These are phyloP conservation scores for Carabus problematicus DNA, from an alignment of 2,888 invertebrate genomes.

Conservation along the genomic window DNA sequence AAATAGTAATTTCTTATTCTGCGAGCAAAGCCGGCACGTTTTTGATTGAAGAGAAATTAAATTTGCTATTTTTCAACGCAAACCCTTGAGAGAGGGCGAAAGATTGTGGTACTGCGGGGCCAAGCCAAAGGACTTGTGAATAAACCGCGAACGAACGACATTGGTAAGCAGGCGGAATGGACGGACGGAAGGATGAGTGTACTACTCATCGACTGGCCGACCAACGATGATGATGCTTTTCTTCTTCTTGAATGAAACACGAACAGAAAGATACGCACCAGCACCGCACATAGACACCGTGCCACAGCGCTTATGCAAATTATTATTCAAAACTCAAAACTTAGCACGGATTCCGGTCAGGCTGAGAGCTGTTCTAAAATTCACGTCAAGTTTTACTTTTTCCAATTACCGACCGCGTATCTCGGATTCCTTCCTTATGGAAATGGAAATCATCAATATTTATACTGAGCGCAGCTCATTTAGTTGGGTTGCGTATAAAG, in stretches of 20 bases:
- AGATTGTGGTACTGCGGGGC: constrained; percentile 3
- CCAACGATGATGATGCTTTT: not conserved
- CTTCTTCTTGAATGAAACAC: not conserved
- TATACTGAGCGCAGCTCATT: constrained; percentile 38
- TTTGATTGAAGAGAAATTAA: constrained; percentile 43
- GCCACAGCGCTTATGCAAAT: constrained; percentile 37
- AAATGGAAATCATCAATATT: constrained; percentile 43
- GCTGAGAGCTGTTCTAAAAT: constrained; percentile 18
- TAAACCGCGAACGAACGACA: constrained; percentile 16
- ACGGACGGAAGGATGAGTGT: not conserved
- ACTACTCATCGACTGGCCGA: no score
- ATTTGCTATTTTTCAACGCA: constrained; percentile 37
- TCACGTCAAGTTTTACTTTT: constrained; percentile 37
- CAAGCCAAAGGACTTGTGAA: not conserved
- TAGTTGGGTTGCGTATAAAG: constrained; percentile 1
- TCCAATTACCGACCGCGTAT: constrained; percentile 30
- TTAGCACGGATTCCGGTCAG: constrained; percentile 35
- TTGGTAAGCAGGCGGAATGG: not conserved
- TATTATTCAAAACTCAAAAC: constrained; percentile 41
- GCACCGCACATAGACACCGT: not conserved
- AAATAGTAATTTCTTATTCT: constrained; percentile 48
- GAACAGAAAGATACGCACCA: constrained; percentile 3
- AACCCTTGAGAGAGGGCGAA: no score
- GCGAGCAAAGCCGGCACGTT: constrained; percentile 27
- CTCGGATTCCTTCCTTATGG: constrained; percentile 27